Evolutionary conservation across 2,113 vertebrate species (phyloP).

Genomic region (Cyanocitta stelleri): DNA sequence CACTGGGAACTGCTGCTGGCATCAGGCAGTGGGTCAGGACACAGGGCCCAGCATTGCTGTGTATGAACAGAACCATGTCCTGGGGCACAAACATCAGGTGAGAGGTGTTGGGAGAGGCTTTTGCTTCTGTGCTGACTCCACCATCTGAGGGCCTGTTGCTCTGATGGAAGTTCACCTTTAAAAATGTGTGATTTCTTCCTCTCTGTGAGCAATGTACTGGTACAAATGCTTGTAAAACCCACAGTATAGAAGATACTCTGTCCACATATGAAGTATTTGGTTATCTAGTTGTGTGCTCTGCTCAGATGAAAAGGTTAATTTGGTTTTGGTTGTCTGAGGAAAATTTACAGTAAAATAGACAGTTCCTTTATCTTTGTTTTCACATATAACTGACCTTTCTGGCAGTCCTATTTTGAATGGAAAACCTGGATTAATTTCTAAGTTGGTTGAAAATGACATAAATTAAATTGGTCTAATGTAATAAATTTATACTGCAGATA

Average conservation of each 20-base stretch:
- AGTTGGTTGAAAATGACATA: not conserved
- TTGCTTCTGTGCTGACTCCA: not conserved
- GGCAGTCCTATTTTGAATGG: not conserved
- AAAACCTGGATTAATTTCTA: not conserved
- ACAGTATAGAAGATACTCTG: not conserved
- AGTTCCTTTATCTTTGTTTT: not conserved
- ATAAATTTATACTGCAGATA: not conserved
- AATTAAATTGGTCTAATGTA: not conserved
- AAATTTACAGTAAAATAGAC: not conserved
- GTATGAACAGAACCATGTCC: not conserved
- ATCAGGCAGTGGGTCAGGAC: not conserved
- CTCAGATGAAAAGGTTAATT: not conserved
- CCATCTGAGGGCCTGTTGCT: not conserved
- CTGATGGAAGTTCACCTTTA: not conserved
- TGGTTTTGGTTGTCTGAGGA: not conserved
- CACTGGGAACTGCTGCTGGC: not conserved
- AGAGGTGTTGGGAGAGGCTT: not conserved
- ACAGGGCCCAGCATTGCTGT: not conserved
- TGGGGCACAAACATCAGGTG: not conserved
- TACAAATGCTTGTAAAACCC: not conserved
- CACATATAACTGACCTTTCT: not conserved
- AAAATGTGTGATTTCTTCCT: not conserved
- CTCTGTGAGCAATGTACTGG: rapidly evolving
- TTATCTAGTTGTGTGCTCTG: not conserved
- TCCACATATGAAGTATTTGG: not conserved